A percentile compares a stretch with the other conserved stretches of the same genome.
Conservation (phyloP, 1,140 invertebrate species). For the Heliconius hermathena region DNA sequence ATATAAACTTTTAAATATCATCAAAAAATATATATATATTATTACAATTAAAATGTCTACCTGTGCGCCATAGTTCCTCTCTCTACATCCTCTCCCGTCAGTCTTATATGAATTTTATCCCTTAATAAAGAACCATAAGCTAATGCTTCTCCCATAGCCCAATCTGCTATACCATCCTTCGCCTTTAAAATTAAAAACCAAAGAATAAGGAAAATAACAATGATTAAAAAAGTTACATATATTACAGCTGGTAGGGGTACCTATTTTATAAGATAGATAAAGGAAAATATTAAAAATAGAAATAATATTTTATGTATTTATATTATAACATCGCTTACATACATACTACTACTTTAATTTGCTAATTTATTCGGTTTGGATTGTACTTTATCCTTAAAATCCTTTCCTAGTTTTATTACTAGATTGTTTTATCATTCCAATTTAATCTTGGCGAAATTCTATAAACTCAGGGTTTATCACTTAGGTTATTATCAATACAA, state of each 20-base stretch:
- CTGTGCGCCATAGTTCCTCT: slow-evolving; percentile 91
- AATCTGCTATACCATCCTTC: slow-evolving; percentile 87
- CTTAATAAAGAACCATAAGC: slow-evolving; percentile 90
- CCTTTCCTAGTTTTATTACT: too few relatives aligned
- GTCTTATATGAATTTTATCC: slow-evolving; percentile 83
- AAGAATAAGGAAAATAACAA: background rate
- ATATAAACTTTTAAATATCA: background rate
- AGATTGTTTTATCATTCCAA: too few relatives aligned
- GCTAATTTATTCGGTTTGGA: too few relatives aligned
- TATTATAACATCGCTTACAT: too few relatives aligned
- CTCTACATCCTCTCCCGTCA: slow-evolving; percentile 94
- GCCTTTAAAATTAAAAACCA: slow-evolving; percentile 44
- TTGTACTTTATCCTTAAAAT: too few relatives aligned
- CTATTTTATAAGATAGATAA: too few relatives aligned
- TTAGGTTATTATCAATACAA: background rate
- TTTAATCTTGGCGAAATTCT: background rate
- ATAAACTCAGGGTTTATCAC: background rate
- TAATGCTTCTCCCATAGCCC: slow-evolving; percentile 92
- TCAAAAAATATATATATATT: background rate
- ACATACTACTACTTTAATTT: too few relatives aligned
- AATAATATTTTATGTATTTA: too few relatives aligned
- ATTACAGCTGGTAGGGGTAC: too few relatives aligned
- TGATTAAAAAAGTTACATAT: too few relatives aligned
- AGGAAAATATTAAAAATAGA: too few relatives aligned
- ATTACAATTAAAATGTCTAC: slow-evolving; percentile 33